Conservation (phyloP, 2,113 vertebrate genomes). For the Phalacrocorax carbo region DNA sequence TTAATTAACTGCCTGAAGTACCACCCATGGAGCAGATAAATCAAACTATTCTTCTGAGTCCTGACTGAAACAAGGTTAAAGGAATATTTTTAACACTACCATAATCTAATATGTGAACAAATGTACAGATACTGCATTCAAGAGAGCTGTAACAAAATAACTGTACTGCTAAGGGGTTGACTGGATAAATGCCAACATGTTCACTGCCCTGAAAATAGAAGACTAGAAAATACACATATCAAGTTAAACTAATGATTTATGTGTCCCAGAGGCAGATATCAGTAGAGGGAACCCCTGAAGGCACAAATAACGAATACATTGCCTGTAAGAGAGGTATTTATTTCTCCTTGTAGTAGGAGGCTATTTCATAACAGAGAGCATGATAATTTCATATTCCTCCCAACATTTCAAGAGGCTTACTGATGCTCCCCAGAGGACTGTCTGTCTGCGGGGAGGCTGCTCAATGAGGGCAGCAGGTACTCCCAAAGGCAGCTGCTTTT, state of each 20-base stretch:
- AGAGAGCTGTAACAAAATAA: neutral
- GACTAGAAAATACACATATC: neutral
- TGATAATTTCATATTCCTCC: neutral
- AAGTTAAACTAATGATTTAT: neutral
- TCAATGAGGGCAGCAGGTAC: neutral
- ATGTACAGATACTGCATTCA: neutral
- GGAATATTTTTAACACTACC: constrained; percentile 27
- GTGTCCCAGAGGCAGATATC: neutral
- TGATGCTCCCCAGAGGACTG: neutral
- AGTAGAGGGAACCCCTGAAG: neutral
- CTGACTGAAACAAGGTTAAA: constrained; percentile 32
- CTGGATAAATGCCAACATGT: neutral
- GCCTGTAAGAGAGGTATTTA: neutral
- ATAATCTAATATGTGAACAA: constrained; percentile 42
- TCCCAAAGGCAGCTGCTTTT: neutral
- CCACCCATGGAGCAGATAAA: constrained; percentile 40
- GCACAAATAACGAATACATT: neutral
- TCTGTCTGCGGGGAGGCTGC: neutral
- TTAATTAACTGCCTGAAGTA: constrained; percentile 38
- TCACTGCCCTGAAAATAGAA: neutral
- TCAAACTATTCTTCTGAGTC: constrained; percentile 27
- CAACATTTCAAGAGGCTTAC: neutral
- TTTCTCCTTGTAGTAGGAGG: neutral
- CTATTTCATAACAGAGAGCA: neutral
- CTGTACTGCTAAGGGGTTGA: neutral